A percentile compares a stretch with the other conserved stretches of the same genome.
These are phyloP conservation scores for Orthosia cruda DNA, from an alignment of 2,888 invertebrate species.

Conservation along the genomic window DNA sequence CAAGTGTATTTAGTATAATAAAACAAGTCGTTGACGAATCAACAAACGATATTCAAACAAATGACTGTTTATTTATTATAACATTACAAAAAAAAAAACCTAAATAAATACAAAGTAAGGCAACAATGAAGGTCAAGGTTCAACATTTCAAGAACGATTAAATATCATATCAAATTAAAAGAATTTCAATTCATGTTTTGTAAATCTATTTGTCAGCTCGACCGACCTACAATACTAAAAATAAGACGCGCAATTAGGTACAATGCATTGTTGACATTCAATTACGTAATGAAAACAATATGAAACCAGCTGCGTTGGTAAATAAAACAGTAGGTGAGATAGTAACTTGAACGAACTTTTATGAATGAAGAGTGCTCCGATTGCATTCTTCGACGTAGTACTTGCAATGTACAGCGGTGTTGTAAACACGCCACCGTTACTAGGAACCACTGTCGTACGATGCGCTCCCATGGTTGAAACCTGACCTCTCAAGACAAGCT, in stretches of 20 bases:
- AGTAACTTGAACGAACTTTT: slow-evolving; percentile 75
- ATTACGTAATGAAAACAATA: slow-evolving; percentile 61
- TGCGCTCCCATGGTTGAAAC: slow-evolving; percentile 58
- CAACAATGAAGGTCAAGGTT: slow-evolving; percentile 3
- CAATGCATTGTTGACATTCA: slow-evolving; percentile 59
- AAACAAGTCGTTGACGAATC: not conserved
- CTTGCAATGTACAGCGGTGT: slow-evolving; percentile 51
- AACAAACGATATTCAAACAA: slow-evolving; percentile 12
- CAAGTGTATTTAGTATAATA: not conserved
- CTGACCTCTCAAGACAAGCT: slow-evolving; percentile 53
- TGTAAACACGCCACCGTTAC: slow-evolving; percentile 71
- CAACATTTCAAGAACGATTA: slow-evolving; percentile 3
- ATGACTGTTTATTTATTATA: slow-evolving; percentile 1
- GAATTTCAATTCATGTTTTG: slow-evolving; percentile 31
- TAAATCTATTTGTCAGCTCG: slow-evolving; percentile 37
- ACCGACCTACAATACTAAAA: slow-evolving; percentile 39
- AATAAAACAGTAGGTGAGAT: slow-evolving; percentile 67
- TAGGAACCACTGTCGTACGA: slow-evolving; percentile 64
- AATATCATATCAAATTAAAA: slow-evolving; percentile 22
- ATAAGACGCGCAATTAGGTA: slow-evolving; percentile 43
- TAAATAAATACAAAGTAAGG: slow-evolving; percentile 10
- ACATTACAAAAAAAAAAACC: not conserved
- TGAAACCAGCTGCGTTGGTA: slow-evolving; percentile 66
- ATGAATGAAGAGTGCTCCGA: slow-evolving; percentile 84
- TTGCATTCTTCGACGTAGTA: slow-evolving; percentile 75